Conservation (phyloP, 2,113 vertebrate genomes). For the Rhodinocichla rosea region DNA sequence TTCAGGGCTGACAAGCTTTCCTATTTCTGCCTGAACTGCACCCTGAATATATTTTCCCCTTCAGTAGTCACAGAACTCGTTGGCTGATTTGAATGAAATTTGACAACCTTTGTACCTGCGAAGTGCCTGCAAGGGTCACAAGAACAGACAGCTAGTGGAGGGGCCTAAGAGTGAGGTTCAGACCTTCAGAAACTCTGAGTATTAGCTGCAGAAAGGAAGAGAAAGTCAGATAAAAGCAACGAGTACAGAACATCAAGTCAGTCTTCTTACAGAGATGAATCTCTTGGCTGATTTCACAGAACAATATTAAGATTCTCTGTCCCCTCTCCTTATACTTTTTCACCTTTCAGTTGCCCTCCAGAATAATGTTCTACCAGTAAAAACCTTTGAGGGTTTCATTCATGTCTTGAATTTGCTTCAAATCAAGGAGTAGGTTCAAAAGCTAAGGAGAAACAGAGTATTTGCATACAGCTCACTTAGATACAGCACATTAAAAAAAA, state of each 20-base stretch:
- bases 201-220: not conserved
- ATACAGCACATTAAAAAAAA: not conserved
- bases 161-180: not conserved
- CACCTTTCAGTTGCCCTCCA: not conserved
- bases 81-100: not conserved
- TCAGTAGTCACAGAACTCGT: not conserved
- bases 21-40: not conserved
- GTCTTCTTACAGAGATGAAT: not conserved
- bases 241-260: not conserved
- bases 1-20: not conserved
- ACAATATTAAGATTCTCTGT: not conserved
- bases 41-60: not conserved
- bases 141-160: not conserved
- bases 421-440: not conserved
- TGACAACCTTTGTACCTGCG: not conserved
- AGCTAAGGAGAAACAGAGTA: not conserved
- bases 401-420: not conserved
- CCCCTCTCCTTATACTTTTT: not conserved
- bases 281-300: not conserved
- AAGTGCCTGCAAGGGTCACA: not conserved
- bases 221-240: not conserved
- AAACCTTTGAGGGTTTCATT: not conserved
- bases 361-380: not conserved
- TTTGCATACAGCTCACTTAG: not conserved
- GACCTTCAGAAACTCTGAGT: not conserved